These are phyloP conservation scores for Drosophila kanekoi DNA, from an alignment of 2,888 invertebrate genomes.

Conservation along the genomic window DNA sequence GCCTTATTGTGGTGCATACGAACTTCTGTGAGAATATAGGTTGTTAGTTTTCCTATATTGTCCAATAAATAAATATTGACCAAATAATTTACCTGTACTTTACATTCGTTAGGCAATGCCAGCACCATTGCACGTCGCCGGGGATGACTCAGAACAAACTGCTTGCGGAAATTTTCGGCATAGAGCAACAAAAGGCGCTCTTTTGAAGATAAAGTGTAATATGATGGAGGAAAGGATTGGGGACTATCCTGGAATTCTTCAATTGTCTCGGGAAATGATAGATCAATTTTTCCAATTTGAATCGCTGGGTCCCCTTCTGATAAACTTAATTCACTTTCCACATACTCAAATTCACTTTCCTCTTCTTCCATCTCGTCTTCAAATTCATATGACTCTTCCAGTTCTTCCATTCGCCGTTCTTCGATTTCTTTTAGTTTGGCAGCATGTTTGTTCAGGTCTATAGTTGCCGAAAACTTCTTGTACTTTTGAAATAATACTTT, in stretches of 20 bases:
- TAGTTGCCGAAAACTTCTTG: slow-evolving; percentile 34
- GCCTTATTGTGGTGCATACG: slow-evolving; percentile 93
- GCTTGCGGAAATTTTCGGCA: slow-evolving; percentile 92
- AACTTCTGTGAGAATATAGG: slow-evolving; percentile 89
- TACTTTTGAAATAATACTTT: slow-evolving; percentile 52
- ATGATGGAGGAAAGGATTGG: slow-evolving; percentile 88
- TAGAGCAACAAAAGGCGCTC: slow-evolving; percentile 90
- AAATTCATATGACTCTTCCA: slow-evolving; percentile 11
- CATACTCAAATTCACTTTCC: slow-evolving; percentile 38
- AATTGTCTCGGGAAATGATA: slow-evolving; percentile 82
- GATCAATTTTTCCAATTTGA: slow-evolving; percentile 80
- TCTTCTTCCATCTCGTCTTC: slow-evolving; percentile 50
- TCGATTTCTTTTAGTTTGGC: slow-evolving; percentile 70
- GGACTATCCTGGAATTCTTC: slow-evolving; percentile 82
- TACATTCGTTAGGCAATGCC: slow-evolving; percentile 91
- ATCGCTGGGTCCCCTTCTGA: slow-evolving; percentile 68
- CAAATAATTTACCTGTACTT: slow-evolving; percentile 88
- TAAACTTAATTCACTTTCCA: slow-evolving; percentile 48
- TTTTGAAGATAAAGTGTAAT: slow-evolving; percentile 89
- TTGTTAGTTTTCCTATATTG: too few species aligned
- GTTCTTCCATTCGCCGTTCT: slow-evolving; percentile 10
- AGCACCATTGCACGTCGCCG: slow-evolving; percentile 89
- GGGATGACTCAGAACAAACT: slow-evolving; percentile 87
- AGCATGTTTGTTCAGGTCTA: slow-evolving; percentile 58
- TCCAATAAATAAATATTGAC: not conserved